phyloP scores from a whole-genome alignment of 2,888 invertebrate genomes.

The Hecatera dysodea region DNA sequence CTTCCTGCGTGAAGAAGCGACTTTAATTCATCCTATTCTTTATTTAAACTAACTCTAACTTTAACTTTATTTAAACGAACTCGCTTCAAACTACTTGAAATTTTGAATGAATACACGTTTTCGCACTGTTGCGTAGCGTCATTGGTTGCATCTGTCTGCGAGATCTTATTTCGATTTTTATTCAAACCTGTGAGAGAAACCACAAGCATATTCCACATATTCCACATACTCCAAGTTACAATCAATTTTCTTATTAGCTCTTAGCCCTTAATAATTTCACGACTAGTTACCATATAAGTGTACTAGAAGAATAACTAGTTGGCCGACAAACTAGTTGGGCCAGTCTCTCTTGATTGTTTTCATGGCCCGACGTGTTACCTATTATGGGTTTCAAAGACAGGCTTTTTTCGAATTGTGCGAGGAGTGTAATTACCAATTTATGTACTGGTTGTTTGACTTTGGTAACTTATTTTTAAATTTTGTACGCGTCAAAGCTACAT shows the following conservation, averaged over 20 bases:
- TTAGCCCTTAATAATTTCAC: constrained; percentile 32
- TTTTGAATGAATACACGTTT: background rate
- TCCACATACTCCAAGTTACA: background rate
- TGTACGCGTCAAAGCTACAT: background rate
- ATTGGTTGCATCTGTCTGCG: background rate
- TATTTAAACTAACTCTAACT: too few species aligned
- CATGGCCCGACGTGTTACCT: constrained; percentile 14
- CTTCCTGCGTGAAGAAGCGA: too few species aligned
- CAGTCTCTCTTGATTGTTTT: constrained; percentile 44
- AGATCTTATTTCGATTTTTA: background rate
- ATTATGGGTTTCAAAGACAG: constrained; percentile 25
- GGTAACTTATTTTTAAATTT: background rate
- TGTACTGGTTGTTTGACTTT: background rate
- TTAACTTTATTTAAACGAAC: too few species aligned
- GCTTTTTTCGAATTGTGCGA: constrained; percentile 7
- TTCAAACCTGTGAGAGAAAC: constrained; percentile 23
- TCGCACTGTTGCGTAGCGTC: background rate
- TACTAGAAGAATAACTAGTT: constrained; percentile 30
- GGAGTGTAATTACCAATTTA: constrained; percentile 1
- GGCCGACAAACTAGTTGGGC: constrained; percentile 29
- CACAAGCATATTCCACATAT: constrained; percentile 16
- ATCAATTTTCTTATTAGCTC: constrained; percentile 38
- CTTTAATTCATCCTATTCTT: too few species aligned
- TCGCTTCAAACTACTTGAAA: too few species aligned
- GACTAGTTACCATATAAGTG: constrained; percentile 51